phyloP scores from a whole-genome alignment of 1,140 invertebrate genomes.

The Globodera rostochiensis region DNA sequence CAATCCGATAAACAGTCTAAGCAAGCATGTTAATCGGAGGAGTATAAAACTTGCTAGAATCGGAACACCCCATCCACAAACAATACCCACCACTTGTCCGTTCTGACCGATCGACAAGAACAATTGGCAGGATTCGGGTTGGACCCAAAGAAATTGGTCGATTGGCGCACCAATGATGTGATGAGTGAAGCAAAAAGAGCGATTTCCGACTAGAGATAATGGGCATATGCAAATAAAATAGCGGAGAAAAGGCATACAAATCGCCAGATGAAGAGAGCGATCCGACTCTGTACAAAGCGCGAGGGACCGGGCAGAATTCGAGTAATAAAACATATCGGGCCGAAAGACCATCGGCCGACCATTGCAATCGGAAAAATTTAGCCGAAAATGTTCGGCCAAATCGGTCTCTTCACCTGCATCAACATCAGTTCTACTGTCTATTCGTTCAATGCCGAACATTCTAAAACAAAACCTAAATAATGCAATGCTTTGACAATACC shows the following conservation, averaged over 20 bases:
- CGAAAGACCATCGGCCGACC: constrained; percentile 6
- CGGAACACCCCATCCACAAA: background rate
- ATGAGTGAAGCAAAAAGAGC: background rate
- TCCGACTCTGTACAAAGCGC: background rate
- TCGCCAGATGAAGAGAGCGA: background rate
- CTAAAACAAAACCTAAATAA: background rate
- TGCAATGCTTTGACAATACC: too few species aligned
- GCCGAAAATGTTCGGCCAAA: background rate
- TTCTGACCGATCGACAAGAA: background rate
- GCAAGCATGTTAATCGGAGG: background rate
- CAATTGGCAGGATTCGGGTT: background rate
- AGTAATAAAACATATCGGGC: constrained; percentile 7
- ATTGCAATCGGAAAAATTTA: background rate
- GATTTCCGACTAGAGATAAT: constrained; percentile 2
- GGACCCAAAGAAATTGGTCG: constrained; percentile 15
- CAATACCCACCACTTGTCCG: background rate
- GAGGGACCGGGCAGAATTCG: background rate
- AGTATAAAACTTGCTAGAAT: background rate
- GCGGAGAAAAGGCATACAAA: constrained; percentile 2
- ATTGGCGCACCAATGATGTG: background rate
- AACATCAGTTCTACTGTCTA: background rate
- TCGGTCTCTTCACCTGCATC: background rate
- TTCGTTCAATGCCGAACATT: background rate
- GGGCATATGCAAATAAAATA: background rate
- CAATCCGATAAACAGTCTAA: background rate